Evolutionary conservation across 1,140 invertebrate genomes (phyloP), one percentile per base, ranked within the genome.

Genomic region (Potamilus streckersoni): DNA sequence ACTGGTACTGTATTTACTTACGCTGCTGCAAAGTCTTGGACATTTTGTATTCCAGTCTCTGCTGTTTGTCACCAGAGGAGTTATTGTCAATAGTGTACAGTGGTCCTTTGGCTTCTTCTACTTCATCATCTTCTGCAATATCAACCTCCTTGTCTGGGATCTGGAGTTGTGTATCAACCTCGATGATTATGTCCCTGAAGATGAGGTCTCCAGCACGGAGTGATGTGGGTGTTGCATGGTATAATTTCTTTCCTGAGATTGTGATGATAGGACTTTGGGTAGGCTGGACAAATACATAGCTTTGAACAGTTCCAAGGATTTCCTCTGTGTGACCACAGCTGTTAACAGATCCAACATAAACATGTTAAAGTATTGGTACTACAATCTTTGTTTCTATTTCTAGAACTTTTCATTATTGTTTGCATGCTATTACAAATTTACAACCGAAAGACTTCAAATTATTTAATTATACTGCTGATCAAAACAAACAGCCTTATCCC

Each of bases 241-340:
- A 92, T 87, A 96, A 96, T 55, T 93, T 92, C 23, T 76, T 79
- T 49, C 96, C 96, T 87, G 94, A 95, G 69, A 97, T 93, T 20
- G 94, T 93, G 80, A 97, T 96, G 69, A 93, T 94, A 17, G 96
- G 96, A 77, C 95, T 94, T 82, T 95, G 95, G 12, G 95, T 94
- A 80, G 95, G 94, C 76, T 96, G 90, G 12, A 97, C 96, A 91
- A 96, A 95, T 16, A 97, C 93, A 89, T 95, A 96, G 13, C 94
- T 94, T 85, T 96, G 94, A 0, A 95, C 93, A 2, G 92, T 90
- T 1, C 94, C 94, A 17, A 95, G 92, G 56, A 95, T 90, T 14
- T 92, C 74, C 31, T 81, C 78, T 17, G 79, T 78, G 17, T 76
- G 78, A 23, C 82, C 77, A 82, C 86, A 87, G 27, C 86, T 86